A percentile compares a stretch with the other conserved stretches of the same genome.
These are phyloP conservation scores for Rhamnusium bicolor DNA, from an alignment of 2,888 invertebrate genomes.

Conservation along the genomic window DNA sequence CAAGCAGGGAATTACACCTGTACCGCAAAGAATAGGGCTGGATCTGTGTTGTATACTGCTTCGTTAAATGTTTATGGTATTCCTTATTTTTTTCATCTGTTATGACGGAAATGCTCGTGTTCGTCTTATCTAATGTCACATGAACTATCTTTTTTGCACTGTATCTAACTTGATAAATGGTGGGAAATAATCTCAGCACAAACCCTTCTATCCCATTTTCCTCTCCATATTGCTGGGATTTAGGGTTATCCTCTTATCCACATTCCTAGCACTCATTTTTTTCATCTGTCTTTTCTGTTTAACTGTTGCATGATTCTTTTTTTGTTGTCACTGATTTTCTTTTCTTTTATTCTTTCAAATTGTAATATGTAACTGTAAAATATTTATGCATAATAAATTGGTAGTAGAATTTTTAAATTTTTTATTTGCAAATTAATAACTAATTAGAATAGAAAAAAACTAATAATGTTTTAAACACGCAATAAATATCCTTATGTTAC, in stretches of 20 bases:
- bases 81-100: slow-evolving; percentile 27
- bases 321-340: slow-evolving; percentile 60
- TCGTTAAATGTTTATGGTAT: slow-evolving; percentile 68
- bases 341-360: slow-evolving; percentile 37
- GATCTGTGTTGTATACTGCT: slow-evolving; percentile 66
- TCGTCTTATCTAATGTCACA: slow-evolving; percentile 44
- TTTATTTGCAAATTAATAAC: neutral
- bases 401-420: neutral
- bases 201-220: slow-evolving; percentile 47
- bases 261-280: slow-evolving; percentile 62
- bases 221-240: slow-evolving; percentile 59
- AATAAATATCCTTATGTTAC: neutral
- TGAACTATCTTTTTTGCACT: slow-evolving; percentile 33
- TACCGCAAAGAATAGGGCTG: slow-evolving; percentile 68
- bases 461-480: no score
- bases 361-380: slow-evolving; percentile 1
- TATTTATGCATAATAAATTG: neutral
- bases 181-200: slow-evolving; percentile 60
- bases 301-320: slow-evolving; percentile 62
- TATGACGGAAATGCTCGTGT: slow-evolving; percentile 33
- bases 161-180: slow-evolving; percentile 37
- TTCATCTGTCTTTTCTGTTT: slow-evolving; percentile 60
- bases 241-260: slow-evolving; percentile 64
- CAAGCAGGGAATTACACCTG: slow-evolving; percentile 71
- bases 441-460: neutral